A percentile compares a stretch with the other conserved stretches of the same genome.
Evolutionary conservation across 2,888 invertebrate genomes (phyloP).

Genomic region (Rhaphigaster nebulosa): DNA sequence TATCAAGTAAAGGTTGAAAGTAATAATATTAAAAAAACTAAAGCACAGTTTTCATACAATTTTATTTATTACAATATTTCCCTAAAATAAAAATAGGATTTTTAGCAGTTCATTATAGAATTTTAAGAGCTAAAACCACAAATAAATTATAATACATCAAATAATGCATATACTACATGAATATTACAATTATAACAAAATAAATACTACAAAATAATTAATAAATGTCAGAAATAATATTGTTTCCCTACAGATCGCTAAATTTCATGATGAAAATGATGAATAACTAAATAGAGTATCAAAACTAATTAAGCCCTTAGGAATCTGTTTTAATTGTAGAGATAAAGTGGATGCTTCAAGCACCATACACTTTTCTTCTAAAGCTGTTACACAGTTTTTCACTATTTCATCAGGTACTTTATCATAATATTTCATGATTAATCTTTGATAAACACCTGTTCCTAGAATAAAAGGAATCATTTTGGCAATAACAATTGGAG

Average conservation of each 20-base stretch:
- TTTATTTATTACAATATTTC: neutral
- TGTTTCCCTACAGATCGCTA: neutral
- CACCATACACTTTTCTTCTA: conserved; percentile 28
- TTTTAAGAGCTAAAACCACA: neutral
- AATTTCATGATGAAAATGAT: neutral
- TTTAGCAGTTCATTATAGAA: neutral
- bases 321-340: neutral
- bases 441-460: conserved; percentile 14
- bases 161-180: neutral
- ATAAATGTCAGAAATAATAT: neutral
- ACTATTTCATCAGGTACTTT: neutral
- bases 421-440: conserved; percentile 6
- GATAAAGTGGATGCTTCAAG: conserved; percentile 21
- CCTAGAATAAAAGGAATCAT: neutral
- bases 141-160: neutral
- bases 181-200: neutral
- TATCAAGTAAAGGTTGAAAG: neutral
- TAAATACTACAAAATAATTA: neutral
- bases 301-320: conserved; percentile 35
- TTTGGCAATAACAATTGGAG: conserved; percentile 30
- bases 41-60: neutral
- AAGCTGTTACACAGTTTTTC: conserved; percentile 19
- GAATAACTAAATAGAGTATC: neutral
- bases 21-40: neutral
- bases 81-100: neutral